A percentile compares a stretch with the other conserved stretches of the same genome.
Evolutionary conservation across 1,140 invertebrate genomes (phyloP).

Genomic region (Venturia canescens): DNA sequence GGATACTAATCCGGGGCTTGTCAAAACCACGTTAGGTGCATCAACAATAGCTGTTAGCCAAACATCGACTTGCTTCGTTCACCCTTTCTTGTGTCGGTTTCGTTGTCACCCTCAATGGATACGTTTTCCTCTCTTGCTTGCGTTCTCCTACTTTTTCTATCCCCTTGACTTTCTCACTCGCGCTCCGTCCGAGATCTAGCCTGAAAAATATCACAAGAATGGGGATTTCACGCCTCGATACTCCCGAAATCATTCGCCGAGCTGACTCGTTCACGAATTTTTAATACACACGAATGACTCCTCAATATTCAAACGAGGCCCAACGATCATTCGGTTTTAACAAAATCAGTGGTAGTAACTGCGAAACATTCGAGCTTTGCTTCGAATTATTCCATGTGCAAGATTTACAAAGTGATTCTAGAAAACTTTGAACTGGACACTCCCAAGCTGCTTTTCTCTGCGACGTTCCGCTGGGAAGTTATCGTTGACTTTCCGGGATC

Average conservation of each 20-base stretch:
- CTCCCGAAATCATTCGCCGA: conserved; percentile 61
- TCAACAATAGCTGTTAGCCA: conserved; percentile 56
- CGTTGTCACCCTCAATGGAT: neutral
- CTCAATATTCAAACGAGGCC: neutral
- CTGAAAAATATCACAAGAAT: conserved; percentile 61
- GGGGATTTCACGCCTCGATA: conserved; percentile 71
- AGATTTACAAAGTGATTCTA: too few species aligned
- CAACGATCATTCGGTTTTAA: neutral
- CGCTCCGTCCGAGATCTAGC: conserved; percentile 44
- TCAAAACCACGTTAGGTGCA: conserved; percentile 65
- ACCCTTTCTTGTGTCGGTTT: conserved; percentile 19
- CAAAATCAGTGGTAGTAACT: too few species aligned
- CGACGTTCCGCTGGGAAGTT: too few species aligned
- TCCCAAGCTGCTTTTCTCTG: too few species aligned
- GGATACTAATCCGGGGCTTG: conserved; percentile 68
- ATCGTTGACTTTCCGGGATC: too few species aligned
- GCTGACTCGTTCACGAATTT: neutral
- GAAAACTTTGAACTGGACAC: too few species aligned
- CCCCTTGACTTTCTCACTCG: conserved; percentile 26
- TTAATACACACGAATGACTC: neutral
- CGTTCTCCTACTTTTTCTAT: conserved; percentile 8
- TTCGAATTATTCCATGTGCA: too few species aligned
- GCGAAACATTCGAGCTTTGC: too few species aligned
- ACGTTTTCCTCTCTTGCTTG: neutral
- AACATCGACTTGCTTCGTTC: conserved; percentile 52